Base-by-base conservation (phyloP, 2,113 vertebrate genomes). In the Peucedramus taeniatus region DNA sequence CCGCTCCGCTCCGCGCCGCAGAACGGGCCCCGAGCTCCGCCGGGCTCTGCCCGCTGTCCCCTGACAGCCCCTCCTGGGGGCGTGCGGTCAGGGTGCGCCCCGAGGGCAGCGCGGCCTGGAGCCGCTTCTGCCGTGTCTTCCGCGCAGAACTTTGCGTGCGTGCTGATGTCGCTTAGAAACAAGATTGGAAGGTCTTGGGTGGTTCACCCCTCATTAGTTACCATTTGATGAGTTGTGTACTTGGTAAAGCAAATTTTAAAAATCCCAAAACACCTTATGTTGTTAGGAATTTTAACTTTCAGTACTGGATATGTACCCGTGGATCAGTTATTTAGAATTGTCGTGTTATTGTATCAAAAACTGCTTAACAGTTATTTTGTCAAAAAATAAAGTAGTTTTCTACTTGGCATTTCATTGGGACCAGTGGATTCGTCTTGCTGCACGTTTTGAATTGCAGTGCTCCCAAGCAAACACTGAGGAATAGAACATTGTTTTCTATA, bases 71-170 rank as follows among this genome's bases (percentile, higher is more conserved):
- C 49, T 9, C 19, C 16, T 2, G 39, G 1, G 28, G 11, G 33
- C 2, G 40, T 13, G 64, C 37, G 13, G 47, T 0, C 19, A 1
- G 26, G 11, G 28, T 7, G 35, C 9, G 15, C 21, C 11, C 42
- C 63, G 15, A 3, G 30, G 18, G 47, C 6, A 30, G 68, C 13
- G 45, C 60, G 31, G 89, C 61, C 23, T 7, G 78, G 5, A 5
- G 51, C 56, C 5, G 57, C 37, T 2, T 3, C 53, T 3, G 20
- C 54, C 7, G 1, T 1, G 53, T 1, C 21, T 27, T 7, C 11
- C 22, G n/a, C 26, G 3, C 30, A 0, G 2, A 53, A 1, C 65
- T n/a, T n/a, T 0, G 49, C 20, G 11, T 35, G n/a, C 7, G 0
- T 35, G 50, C 26, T 49, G 33, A 1, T 77, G 8, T 4, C 5